These are phyloP conservation scores for Acanthopagrus latus DNA, from an alignment of 2,797 vertebrate genomes.

Conservation along the genomic window DNA sequence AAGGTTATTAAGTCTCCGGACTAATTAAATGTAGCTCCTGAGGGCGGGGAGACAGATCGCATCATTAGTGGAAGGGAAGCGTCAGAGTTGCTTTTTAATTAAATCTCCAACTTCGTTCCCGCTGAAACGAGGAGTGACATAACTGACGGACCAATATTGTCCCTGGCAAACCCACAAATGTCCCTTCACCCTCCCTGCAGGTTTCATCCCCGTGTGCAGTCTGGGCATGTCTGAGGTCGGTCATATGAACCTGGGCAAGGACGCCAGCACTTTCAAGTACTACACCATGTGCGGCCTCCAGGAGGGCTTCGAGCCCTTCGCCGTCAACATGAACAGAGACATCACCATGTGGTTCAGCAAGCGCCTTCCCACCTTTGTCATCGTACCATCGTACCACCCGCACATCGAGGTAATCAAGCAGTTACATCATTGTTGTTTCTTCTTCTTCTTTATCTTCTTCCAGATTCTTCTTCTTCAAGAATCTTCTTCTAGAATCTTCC, in stretches of 20 bases:
- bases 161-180: neutral
- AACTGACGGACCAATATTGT: neutral
- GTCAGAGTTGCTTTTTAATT: slow-evolving; percentile 28
- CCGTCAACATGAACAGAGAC: slow-evolving; percentile 98
- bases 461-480: too few relatives aligned
- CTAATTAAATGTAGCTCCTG: slow-evolving; percentile 20
- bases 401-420: slow-evolving; percentile 90
- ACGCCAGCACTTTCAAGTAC: slow-evolving; percentile 96
- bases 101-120: slow-evolving; percentile 5
- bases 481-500: too few relatives aligned
- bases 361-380: slow-evolving; percentile 96
- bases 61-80: neutral
- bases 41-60: slow-evolving; percentile 6
- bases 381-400: slow-evolving; percentile 89
- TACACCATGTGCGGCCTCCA: slow-evolving; percentile 99
- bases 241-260: slow-evolving; percentile 96
- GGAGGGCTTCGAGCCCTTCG: slow-evolving; percentile 98
- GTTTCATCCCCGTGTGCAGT: slow-evolving; percentile 96
- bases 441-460: too few relatives aligned
- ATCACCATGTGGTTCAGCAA: slow-evolving; percentile 99
- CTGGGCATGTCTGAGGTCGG: slow-evolving; percentile 94
- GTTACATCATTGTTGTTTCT: neutral
- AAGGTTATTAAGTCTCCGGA: slow-evolving; percentile 1
- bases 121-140: neutral
- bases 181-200: slow-evolving; percentile 72